phyloP scores from a whole-genome alignment of 2,888 invertebrate genomes.

The Stictocephala bisonia region DNA sequence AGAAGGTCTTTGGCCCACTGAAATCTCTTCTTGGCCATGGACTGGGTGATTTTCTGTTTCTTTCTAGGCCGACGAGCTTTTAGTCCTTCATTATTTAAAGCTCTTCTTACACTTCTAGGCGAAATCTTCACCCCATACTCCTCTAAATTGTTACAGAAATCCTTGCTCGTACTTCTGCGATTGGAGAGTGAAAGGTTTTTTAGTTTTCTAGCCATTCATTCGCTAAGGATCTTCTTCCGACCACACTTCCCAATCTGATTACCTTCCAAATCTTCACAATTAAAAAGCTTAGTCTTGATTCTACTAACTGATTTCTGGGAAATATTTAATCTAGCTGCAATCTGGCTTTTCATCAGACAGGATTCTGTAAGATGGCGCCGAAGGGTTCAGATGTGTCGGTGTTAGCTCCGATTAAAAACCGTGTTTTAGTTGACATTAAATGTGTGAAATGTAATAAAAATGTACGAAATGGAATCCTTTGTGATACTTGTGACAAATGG shows the following conservation, averaged over 20 bases:
- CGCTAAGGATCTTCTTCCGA: conserved; percentile 38
- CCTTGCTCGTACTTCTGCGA: conserved; percentile 3
- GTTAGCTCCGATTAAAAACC: no score
- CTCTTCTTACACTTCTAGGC: conserved; percentile 31
- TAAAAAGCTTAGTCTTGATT: conserved; percentile 21
- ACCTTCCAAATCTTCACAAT: conserved; percentile 1
- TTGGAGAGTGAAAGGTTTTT: conserved; percentile 18
- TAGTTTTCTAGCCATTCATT: conserved; percentile 41
- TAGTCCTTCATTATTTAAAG: conserved; percentile 33
- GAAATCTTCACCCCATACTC: conserved; percentile 40
- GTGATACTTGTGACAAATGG: no score
- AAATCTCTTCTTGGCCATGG: conserved; percentile 42
- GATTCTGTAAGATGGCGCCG: no score
- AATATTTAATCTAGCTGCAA: conserved; percentile 33
- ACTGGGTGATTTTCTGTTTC: conserved; percentile 42
- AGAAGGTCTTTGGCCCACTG: conserved; percentile 35
- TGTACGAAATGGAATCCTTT: no score
- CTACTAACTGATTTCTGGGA: conserved; percentile 46
- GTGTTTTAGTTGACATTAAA: no score
- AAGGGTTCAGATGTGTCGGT: no score
- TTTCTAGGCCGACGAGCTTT: conserved; percentile 35
- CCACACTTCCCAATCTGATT: conserved; percentile 43
- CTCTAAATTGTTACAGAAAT: background rate
- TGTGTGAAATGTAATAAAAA: no score
- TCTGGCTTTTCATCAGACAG: no score